Conservation (phyloP, 2,797 vertebrate genomes). For the Chiroxiphia lanceolata region DNA sequence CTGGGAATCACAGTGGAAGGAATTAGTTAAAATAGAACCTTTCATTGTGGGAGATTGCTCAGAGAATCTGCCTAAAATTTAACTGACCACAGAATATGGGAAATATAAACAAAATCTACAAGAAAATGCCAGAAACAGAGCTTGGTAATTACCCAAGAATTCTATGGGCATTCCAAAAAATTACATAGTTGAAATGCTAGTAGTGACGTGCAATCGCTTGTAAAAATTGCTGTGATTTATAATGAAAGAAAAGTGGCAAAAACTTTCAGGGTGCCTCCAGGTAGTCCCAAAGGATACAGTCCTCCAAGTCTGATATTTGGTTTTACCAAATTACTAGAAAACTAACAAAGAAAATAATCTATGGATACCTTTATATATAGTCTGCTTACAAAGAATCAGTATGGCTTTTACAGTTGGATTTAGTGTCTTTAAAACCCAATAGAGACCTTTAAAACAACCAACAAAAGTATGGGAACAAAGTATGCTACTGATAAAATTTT, state of each 20-base stretch:
- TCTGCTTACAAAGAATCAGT: not conserved
- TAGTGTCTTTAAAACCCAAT: not conserved
- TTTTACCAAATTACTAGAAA: not conserved
- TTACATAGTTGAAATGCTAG: not conserved
- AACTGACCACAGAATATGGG: not conserved
- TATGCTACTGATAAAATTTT: not conserved
- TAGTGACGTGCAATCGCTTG: not conserved
- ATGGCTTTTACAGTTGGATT: not conserved
- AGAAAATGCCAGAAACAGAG: not conserved
- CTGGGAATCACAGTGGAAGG: not conserved
- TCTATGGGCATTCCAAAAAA: not conserved
- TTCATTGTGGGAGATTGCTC: not conserved
- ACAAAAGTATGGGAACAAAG: not conserved
- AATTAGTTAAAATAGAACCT: not conserved
- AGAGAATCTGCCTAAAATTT: not conserved
- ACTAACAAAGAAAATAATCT: not conserved
- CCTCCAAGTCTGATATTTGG: not conserved
- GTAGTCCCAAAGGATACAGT: not conserved
- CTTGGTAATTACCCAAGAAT: not conserved
- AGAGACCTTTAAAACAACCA: not conserved
- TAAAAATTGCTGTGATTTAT: not conserved
- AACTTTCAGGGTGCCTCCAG: not conserved
- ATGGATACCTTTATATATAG: accelerated
- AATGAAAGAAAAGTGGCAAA: not conserved
- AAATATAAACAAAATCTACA: constrained; percentile 5